phyloP scores from a whole-genome alignment of 2,888 invertebrate species.

The Theodoxus fluviatilis region DNA sequence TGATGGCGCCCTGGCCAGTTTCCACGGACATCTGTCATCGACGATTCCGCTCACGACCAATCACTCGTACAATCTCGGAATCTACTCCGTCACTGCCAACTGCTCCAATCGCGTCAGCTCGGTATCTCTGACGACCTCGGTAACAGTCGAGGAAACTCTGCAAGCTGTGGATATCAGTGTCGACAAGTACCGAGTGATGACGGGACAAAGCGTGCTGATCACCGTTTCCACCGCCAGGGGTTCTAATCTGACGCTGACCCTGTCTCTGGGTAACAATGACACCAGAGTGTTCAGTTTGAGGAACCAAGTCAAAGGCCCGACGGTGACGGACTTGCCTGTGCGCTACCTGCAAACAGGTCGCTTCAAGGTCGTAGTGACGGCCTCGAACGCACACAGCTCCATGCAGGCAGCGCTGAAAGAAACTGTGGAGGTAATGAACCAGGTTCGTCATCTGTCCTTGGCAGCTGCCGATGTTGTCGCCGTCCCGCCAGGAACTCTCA shows the following conservation, averaged over 20 bases:
- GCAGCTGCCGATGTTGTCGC: slow-evolving; percentile 31
- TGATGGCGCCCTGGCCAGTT: slow-evolving; percentile 26
- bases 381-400: slow-evolving; percentile 31
- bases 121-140: slow-evolving; percentile 23
- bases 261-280: slow-evolving; percentile 33
- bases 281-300: slow-evolving; percentile 27
- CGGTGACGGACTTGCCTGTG: slow-evolving; percentile 28
- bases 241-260: slow-evolving; percentile 34
- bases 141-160: slow-evolving; percentile 37
- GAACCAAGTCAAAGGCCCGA: slow-evolving; percentile 34
- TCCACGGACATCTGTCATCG: slow-evolving; percentile 23
- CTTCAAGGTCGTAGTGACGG: slow-evolving; percentile 32
- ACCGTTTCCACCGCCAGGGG: slow-evolving; percentile 34
- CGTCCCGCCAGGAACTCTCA: slow-evolving; percentile 33
- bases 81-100: slow-evolving; percentile 30
- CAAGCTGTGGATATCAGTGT: slow-evolving; percentile 31
- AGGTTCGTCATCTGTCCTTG: slow-evolving; percentile 33
- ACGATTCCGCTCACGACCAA: slow-evolving; percentile 16
- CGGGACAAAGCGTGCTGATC: slow-evolving; percentile 32
- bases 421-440: slow-evolving; percentile 35
- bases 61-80: slow-evolving; percentile 36
- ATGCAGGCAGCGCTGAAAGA: slow-evolving; percentile 19
- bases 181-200: slow-evolving; percentile 27
- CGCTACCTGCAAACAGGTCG: slow-evolving; percentile 30
- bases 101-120: slow-evolving; percentile 39